Evolutionary conservation across 1,140 invertebrate species (phyloP).

Genomic region (Atta colombica): DNA sequence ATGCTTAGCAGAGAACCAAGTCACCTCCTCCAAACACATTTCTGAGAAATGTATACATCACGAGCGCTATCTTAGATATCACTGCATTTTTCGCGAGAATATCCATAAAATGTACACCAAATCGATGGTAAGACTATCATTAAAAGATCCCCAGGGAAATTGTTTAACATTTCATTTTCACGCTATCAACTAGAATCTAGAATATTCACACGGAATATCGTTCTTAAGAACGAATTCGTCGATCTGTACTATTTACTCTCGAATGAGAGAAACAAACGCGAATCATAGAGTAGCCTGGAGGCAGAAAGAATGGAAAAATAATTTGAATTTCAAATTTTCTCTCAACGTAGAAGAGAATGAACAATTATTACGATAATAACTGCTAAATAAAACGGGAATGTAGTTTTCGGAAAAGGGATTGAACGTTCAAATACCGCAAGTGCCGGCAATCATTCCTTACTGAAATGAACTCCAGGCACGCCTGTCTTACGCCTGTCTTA

Average conservation of each 20-base stretch:
- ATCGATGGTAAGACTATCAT: neutral
- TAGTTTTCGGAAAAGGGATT: neutral
- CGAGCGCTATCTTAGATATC: neutral
- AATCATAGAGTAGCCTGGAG: neutral
- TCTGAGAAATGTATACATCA: slow-evolving; percentile 40
- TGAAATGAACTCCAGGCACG: neutral
- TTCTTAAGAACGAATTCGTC: neutral
- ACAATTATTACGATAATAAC: neutral
- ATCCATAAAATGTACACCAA: neutral
- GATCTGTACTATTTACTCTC: neutral
- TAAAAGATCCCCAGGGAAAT: neutral
- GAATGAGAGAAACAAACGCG: neutral
- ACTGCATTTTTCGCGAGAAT: neutral
- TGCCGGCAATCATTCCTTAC: neutral
- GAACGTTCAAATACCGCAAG: neutral
- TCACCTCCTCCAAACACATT: slow-evolving; percentile 41
- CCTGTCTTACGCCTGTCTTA: neutral
- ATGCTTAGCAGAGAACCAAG: slow-evolving; percentile 24
- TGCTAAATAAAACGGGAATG: neutral
- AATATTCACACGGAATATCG: neutral
- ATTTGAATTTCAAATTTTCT: neutral
- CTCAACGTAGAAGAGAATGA: neutral
- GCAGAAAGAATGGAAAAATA: neutral
- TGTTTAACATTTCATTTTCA: neutral
- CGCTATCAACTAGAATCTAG: neutral